Percentiles rank a stretch among this genome's conserved stretches.
Evolutionary conservation across 2,888 invertebrate genomes (phyloP).

Genomic region (Eilema caniola): DNA sequence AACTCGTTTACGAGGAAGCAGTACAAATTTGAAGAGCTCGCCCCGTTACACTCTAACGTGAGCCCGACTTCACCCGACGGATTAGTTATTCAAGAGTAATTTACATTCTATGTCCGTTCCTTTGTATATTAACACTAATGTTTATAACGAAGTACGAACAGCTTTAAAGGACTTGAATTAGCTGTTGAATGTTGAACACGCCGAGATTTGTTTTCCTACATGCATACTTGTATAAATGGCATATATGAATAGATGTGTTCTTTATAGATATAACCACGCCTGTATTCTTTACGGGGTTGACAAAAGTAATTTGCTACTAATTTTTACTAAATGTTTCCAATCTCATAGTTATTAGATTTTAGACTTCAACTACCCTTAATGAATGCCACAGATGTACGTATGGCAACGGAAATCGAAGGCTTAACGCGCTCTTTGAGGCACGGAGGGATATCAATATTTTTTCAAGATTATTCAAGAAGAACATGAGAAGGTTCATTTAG

Average conservation of each 20-base stretch:
- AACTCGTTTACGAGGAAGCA: constrained; percentile 12
- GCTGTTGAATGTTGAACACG: not conserved
- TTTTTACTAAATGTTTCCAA: no score
- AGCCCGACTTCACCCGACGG: constrained; percentile 41
- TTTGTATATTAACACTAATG: constrained; percentile 48
- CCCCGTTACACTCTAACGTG: constrained; percentile 45
- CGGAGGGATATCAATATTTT: no score
- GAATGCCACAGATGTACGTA: no score
- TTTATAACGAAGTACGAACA: constrained; percentile 37
- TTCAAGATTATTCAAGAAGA: no score
- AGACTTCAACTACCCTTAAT: no score
- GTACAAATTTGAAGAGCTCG: constrained; percentile 42
- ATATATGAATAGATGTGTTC: not conserved
- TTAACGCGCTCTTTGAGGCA: no score
- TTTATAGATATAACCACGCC: not conserved
- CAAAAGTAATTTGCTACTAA: no score
- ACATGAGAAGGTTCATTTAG: no score
- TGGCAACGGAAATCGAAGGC: no score
- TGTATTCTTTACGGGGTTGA: not conserved
- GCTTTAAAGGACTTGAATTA: constrained; percentile 21
- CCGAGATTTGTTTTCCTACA: not conserved
- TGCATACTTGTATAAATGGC: not conserved
- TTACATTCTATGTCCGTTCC: constrained; percentile 50
- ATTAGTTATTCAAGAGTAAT: constrained; percentile 54
- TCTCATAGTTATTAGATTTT: no score